phyloP scores from a whole-genome alignment of 2,797 vertebrate genomes.

The Spea hammondii region DNA sequence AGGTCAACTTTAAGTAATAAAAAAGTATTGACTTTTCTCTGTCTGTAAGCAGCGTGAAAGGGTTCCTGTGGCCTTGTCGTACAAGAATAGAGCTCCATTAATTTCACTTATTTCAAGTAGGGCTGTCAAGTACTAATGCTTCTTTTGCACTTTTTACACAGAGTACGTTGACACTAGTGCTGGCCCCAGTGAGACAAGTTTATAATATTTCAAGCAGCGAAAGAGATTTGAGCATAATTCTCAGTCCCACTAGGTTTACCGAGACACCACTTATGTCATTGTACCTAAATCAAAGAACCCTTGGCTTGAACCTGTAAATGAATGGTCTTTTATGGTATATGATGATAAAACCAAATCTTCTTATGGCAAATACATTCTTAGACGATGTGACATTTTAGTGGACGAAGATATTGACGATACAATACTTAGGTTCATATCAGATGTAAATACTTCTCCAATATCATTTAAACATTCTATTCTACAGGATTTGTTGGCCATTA shows the following conservation, averaged over 20 bases:
- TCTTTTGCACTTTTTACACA: conserved; percentile 82
- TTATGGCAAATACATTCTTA: too few species aligned
- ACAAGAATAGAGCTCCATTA: conserved; percentile 88
- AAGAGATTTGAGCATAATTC: conserved; percentile 65
- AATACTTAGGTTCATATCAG: too few species aligned
- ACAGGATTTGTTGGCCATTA: too few species aligned
- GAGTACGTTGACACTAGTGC: conserved; percentile 76
- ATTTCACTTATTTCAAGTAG: conserved; percentile 91
- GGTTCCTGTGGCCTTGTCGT: conserved; percentile 85
- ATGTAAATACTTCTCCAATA: too few species aligned
- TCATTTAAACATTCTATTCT: too few species aligned
- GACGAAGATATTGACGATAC: too few species aligned
- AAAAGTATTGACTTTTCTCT: conserved; percentile 92
- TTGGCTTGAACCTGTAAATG: too few species aligned
- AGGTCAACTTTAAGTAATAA: conserved; percentile 89
- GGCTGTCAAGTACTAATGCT: conserved; percentile 84
- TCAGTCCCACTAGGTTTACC: conserved; percentile 64
- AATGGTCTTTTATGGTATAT: too few species aligned
- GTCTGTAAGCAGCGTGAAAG: conserved; percentile 87
- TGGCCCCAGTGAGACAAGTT: conserved; percentile 73
- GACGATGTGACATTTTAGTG: too few species aligned
- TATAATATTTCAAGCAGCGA: conserved; percentile 76
- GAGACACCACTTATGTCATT: conserved; percentile 54
- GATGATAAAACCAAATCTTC: too few species aligned
- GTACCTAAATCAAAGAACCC: conserved; percentile 49